A percentile compares a stretch with the other conserved stretches of the same genome.
phyloP scores from a whole-genome alignment of 1,140 invertebrate genomes.

The Euura lappo region DNA sequence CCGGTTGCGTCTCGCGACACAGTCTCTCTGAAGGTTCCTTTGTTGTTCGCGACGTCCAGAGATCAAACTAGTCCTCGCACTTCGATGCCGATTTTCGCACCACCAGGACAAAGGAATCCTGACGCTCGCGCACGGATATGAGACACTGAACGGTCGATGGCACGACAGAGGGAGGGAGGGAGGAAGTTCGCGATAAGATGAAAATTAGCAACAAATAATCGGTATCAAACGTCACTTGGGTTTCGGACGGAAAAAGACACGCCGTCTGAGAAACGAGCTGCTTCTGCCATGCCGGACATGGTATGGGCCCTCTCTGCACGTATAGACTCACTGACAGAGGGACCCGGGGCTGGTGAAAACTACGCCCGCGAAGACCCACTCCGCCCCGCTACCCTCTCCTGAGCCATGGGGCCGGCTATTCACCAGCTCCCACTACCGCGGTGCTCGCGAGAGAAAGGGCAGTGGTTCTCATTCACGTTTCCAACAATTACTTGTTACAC shows the following conservation, averaged over 20 bases:
- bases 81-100: too few relatives aligned
- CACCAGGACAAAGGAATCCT: too few relatives aligned
- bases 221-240: neutral
- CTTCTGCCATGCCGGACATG: conserved; percentile 4
- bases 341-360: conserved; percentile 48
- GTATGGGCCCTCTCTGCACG: neutral
- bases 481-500: too few relatives aligned
- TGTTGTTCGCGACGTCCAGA: neutral
- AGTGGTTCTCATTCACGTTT: conserved; percentile 43
- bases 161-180: too few relatives aligned
- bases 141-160: too few relatives aligned
- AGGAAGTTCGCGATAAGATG: too few relatives aligned
- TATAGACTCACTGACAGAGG: conserved; percentile 43
- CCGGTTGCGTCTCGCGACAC: neutral
- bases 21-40: neutral
- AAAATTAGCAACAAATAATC: neutral
- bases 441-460: conserved; percentile 54
- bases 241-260: neutral
- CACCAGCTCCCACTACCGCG: conserved; percentile 37
- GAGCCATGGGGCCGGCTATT: conserved; percentile 8
- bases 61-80: too few relatives aligned
- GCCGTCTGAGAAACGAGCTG: neutral
- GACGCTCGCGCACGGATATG: too few relatives aligned
- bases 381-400: conserved; percentile 31
- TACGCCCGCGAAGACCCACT: conserved; percentile 37